Evolutionary conservation across 2,888 invertebrate genomes (phyloP).

Genomic region (Poecilobothrus nobilitatus): DNA sequence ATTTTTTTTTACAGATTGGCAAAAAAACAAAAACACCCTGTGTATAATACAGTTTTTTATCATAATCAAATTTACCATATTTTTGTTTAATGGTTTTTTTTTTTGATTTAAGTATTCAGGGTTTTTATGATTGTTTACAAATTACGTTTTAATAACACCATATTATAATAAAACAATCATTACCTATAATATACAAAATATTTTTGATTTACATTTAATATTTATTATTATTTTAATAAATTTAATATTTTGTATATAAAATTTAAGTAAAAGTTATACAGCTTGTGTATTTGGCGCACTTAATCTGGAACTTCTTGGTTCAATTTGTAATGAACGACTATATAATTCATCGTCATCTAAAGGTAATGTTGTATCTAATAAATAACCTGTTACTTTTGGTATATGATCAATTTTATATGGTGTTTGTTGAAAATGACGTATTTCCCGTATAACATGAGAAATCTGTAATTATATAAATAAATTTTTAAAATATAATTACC

Average conservation of each 20-base stretch:
- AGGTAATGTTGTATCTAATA: constrained; percentile 68
- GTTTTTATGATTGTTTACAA: too few species aligned
- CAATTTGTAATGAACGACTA: constrained; percentile 70
- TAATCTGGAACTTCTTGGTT: constrained; percentile 53
- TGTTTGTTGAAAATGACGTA: constrained; percentile 83
- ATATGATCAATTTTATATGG: constrained; percentile 85
- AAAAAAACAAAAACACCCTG: too few species aligned
- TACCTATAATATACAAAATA: too few species aligned
- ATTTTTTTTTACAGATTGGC: background rate
- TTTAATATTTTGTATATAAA: background rate
- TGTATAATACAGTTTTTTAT: too few species aligned
- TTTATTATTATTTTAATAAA: too few species aligned
- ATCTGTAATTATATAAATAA: constrained; percentile 55
- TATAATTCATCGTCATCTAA: constrained; percentile 76
- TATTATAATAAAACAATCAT: too few species aligned
- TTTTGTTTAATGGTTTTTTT: too few species aligned
- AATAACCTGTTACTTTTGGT: constrained; percentile 64
- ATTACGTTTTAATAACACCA: too few species aligned
- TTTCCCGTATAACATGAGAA: constrained; percentile 86
- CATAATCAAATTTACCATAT: too few species aligned
- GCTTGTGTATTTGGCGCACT: constrained; percentile 27
- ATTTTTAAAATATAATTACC: background rate
- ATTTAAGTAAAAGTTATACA: constrained; percentile 19
- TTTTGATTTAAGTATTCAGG: too few species aligned
- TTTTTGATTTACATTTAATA: too few species aligned